phyloP scores from a whole-genome alignment of 2,888 invertebrate species.

The Leistus spinibarbis region DNA sequence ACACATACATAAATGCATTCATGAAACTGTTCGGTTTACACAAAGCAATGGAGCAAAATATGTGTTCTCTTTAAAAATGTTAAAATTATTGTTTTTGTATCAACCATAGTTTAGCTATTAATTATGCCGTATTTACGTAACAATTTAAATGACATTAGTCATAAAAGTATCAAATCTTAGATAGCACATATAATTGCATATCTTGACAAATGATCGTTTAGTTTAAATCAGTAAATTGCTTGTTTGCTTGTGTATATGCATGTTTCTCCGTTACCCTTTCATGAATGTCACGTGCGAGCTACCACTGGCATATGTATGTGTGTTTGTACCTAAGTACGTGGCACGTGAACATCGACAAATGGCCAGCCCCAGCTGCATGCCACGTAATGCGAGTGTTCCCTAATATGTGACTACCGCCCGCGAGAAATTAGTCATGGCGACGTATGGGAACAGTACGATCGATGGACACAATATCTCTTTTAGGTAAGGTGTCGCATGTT shows the following conservation, averaged over 20 bases:
- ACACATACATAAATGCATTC: neutral
- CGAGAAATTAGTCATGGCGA: constrained; percentile 30
- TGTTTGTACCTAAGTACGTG: neutral
- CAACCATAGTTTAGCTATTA: too few species aligned
- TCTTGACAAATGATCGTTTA: neutral
- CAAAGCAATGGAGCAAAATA: too few species aligned
- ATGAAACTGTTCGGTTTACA: neutral
- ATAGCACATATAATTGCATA: too few species aligned
- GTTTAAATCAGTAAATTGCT: neutral
- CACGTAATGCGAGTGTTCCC: constrained; percentile 21
- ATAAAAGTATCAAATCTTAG: too few species aligned
- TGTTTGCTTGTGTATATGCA: neutral
- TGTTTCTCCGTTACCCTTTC: neutral
- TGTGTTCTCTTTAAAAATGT: too few species aligned
- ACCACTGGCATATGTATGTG: neutral
- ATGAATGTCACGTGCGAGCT: neutral
- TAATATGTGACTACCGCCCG: constrained; percentile 35
- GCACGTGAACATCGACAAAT: constrained; percentile 29
- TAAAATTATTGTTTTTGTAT: too few species aligned
- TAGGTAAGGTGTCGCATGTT: constrained; percentile 19
- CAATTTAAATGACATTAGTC: too few species aligned
- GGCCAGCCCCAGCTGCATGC: constrained; percentile 31
- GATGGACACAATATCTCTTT: constrained; percentile 32
- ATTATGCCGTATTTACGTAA: too few species aligned
- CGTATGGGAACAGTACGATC: constrained; percentile 13